Conservation (phyloP, 2,113 vertebrate species). For the Pachycephala philippinensis region DNA sequence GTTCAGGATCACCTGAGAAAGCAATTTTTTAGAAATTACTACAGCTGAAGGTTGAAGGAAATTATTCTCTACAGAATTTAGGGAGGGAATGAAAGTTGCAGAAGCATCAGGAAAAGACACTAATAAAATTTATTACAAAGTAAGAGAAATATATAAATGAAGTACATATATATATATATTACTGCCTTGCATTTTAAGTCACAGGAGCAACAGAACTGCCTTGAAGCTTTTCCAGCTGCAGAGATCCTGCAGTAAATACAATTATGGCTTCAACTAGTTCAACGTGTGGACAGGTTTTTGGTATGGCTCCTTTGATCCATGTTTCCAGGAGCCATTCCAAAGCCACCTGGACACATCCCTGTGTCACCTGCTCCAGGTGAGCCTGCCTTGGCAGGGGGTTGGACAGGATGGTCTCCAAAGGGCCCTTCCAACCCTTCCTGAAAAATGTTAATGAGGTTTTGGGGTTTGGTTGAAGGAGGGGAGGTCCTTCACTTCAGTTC, state of each 20-base stretch:
- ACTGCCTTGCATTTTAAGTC: background rate
- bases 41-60: background rate
- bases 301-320: background rate
- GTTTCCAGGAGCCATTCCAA: background rate
- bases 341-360: background rate
- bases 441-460: background rate
- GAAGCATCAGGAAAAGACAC: background rate
- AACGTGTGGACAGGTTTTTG: background rate
- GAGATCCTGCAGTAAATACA: background rate
- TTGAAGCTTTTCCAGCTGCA: background rate
- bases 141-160: background rate
- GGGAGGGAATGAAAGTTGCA: background rate
- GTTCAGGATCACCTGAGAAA: background rate
- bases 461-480: background rate
- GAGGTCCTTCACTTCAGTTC: background rate
- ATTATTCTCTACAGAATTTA: background rate
- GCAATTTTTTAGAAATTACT: background rate
- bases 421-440: background rate
- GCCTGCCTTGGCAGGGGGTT: background rate
- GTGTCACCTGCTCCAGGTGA: background rate
- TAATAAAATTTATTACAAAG: background rate
- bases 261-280: background rate
- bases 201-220: fast-evolving
- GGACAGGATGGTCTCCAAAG: background rate
- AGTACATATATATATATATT: fast-evolving